Evolutionary conservation across 1,140 invertebrate species (phyloP).

Genomic region (Dendrolimus punctatus): DNA sequence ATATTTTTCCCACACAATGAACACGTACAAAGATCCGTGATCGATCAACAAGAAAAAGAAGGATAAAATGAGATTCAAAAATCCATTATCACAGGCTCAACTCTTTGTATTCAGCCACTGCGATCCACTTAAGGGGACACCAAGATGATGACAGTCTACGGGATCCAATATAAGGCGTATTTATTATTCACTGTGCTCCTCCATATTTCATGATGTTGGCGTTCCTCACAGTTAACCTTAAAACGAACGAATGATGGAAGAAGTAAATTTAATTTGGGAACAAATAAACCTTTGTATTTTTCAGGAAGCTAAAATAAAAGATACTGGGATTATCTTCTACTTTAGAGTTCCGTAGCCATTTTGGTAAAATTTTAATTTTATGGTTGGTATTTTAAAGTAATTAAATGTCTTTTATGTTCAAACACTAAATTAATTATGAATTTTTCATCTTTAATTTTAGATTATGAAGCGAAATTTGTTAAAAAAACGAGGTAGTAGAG

Average conservation of each 20-base stretch:
- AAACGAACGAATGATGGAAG: constrained; percentile 30
- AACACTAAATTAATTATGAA: no score
- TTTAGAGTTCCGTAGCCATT: neutral
- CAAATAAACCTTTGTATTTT: constrained; percentile 4
- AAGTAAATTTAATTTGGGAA: constrained; percentile 4
- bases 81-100: constrained; percentile 23
- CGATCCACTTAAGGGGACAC: constrained; percentile 27
- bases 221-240: constrained; percentile 30
- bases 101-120: constrained; percentile 21
- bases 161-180: constrained; percentile 34
- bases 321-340: neutral
- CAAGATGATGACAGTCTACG: constrained; percentile 25
- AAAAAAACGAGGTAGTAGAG: no score
- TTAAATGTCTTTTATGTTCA: no score
- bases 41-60: constrained; percentile 16
- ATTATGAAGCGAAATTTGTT: no score
- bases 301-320: neutral
- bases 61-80: constrained; percentile 24
- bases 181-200: constrained; percentile 38
- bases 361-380: no score
- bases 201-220: constrained; percentile 31
- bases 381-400: no score
- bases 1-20: no score
- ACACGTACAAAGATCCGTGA: no score
- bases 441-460: no score